Conservation (phyloP, 2,113 vertebrate genomes). For the Guaruba guarouba region DNA sequence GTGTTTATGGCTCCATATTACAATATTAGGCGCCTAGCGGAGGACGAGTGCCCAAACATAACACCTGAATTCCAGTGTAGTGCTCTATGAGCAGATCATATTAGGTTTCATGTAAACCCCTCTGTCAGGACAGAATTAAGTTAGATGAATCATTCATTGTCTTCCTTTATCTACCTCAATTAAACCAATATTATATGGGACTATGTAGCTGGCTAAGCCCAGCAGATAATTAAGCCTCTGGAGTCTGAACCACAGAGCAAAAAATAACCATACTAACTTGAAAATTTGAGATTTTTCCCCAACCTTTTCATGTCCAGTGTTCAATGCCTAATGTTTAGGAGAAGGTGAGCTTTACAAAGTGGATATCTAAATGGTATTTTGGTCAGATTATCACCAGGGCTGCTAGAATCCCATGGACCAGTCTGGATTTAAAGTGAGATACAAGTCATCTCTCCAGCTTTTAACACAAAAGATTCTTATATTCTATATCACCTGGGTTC, state of each 20-base stretch:
- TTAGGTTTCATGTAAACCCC: not conserved
- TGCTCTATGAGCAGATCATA: not conserved
- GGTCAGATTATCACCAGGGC: not conserved
- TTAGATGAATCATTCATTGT: not conserved
- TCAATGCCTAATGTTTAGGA: not conserved
- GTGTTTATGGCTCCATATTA: not conserved
- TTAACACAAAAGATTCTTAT: not conserved
- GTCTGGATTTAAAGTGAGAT: not conserved
- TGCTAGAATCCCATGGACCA: not conserved
- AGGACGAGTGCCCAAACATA: not conserved
- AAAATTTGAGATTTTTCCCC: not conserved
- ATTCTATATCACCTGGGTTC: not conserved
- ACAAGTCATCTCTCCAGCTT: not conserved
- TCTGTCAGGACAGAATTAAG: not conserved
- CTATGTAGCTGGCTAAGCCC: not conserved
- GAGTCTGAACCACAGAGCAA: not conserved
- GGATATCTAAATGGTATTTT: not conserved
- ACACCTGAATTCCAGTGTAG: not conserved
- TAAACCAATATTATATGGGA: not conserved
- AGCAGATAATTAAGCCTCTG: not conserved
- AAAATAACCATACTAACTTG: not conserved
- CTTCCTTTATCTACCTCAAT: not conserved
- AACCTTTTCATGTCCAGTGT: not conserved
- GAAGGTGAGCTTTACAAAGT: not conserved
- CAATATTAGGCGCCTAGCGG: not conserved